A percentile compares a stretch with the other conserved stretches of the same genome.
Evolutionary conservation across 2,113 vertebrate genomes (phyloP).

Genomic region (Cyanoliseus patagonus): DNA sequence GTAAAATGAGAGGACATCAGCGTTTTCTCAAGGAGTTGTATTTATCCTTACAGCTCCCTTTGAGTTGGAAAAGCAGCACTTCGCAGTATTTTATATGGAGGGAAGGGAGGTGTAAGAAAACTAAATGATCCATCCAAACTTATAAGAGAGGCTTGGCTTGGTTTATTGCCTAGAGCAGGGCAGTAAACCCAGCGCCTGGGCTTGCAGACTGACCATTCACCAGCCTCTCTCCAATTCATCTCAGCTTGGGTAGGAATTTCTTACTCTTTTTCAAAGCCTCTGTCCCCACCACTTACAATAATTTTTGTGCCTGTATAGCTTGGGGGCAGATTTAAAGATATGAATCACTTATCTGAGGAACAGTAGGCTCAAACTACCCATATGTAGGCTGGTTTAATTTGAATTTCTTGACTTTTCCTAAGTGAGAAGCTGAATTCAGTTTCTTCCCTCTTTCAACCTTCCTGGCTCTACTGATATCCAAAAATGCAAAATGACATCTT

Average conservation of each 20-base stretch:
- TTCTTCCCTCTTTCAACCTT: conserved; percentile 53
- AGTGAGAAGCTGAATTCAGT: conserved; percentile 52
- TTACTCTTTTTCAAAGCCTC: neutral
- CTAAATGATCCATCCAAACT: neutral
- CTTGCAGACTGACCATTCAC: neutral
- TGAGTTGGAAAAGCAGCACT: neutral
- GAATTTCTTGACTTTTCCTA: conserved; percentile 66
- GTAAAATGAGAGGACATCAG: neutral
- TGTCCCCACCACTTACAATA: neutral
- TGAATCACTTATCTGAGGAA: conserved; percentile 52
- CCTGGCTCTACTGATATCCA: conserved; percentile 50
- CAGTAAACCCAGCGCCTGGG: neutral
- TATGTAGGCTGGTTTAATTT: conserved; percentile 61
- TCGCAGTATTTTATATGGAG: neutral
- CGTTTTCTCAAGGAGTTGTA: neutral
- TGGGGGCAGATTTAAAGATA: conserved; percentile 43
- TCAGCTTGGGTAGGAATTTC: neutral
- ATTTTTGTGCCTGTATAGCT: conserved; percentile 13
- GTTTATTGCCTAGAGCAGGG: neutral
- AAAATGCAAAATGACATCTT: conserved; percentile 65
- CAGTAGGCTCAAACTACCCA: conserved; percentile 29
- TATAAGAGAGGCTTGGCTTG: neutral
- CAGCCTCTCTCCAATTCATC: neutral
- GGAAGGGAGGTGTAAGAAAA: neutral
- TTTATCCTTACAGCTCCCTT: neutral